A percentile compares a stretch with the other conserved stretches of the same genome.
phyloP scores from a whole-genome alignment of 2,888 invertebrate species.

The Philopedon plagiatum region DNA sequence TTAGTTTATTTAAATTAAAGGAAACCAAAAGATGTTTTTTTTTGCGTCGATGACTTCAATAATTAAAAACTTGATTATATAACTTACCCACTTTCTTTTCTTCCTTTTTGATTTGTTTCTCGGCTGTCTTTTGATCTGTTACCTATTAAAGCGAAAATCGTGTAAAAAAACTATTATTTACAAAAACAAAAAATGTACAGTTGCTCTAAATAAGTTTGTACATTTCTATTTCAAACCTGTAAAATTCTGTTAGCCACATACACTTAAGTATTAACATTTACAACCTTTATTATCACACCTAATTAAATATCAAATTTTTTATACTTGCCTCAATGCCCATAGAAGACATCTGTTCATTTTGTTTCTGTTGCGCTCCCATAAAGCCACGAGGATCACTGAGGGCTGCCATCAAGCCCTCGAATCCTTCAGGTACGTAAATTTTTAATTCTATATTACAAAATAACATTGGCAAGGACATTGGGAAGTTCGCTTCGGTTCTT shows the following conservation, averaged over 20 bases:
- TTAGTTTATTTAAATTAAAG: no score
- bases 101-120: constrained; percentile 77
- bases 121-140: constrained; percentile 69
- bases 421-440: constrained; percentile 99
- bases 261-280: neutral
- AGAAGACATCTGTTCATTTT: constrained; percentile 93
- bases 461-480: constrained; percentile 98
- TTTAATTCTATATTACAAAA: constrained; percentile 99
- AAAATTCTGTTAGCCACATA: neutral
- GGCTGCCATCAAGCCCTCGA: constrained; percentile 99
- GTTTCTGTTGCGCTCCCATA: constrained; percentile 88
- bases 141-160: constrained; percentile 34
- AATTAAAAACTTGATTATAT: neutral
- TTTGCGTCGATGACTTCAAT: no score
- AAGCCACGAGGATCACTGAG: constrained; percentile 95
- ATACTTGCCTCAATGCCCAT: constrained; percentile 86
- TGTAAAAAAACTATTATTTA: constrained; percentile 9
- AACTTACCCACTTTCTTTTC: constrained; percentile 80
- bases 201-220: neutral
- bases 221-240: neutral
- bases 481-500: constrained; percentile 98
- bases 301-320: no score
- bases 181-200: constrained; percentile 1
- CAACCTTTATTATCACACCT: neutral
- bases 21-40: no score